Percentiles rank a stretch among this genome's conserved stretches.
Conservation (phyloP, 92 coral and sea anemone genomes). For the Parazoanthus darwini region DNA sequence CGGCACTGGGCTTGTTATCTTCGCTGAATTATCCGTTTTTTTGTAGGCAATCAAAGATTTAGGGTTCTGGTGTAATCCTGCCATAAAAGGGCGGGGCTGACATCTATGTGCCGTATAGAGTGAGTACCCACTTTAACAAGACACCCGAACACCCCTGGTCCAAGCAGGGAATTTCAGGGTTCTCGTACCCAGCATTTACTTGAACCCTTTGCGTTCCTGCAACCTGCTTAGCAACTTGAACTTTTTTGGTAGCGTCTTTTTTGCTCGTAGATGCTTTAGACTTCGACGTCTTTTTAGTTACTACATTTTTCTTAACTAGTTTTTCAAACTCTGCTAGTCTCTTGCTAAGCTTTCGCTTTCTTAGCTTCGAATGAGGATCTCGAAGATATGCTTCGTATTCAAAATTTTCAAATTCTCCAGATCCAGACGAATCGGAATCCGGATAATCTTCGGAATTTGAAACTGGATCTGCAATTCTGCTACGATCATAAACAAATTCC, state of each 20-base stretch:
- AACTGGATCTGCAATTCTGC: conserved; percentile 67
- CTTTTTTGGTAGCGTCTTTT: conserved; percentile 77
- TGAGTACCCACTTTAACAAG: conserved; percentile 78
- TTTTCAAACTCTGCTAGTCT: conserved; percentile 43
- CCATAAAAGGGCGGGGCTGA: background rate
- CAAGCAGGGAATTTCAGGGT: conserved; percentile 91
- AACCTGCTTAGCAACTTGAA: conserved; percentile 91
- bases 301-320: conserved; percentile 35
- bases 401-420: conserved; percentile 34
- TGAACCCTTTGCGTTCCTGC: conserved; percentile 95
- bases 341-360: background rate
- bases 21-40: background rate
- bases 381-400: conserved; percentile 38
- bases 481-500: conserved; percentile 79
- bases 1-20: background rate
- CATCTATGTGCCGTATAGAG: conserved; percentile 82
- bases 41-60: conserved; percentile 19
- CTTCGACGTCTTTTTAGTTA: conserved; percentile 53
- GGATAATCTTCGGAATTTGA: conserved; percentile 34
- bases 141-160: conserved; percentile 90
- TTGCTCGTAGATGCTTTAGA: conserved; percentile 44
- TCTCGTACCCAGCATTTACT: conserved; percentile 99
- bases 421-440: conserved; percentile 32
- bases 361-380: conserved; percentile 17
- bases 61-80: background rate